phyloP scores from a whole-genome alignment of 1,140 invertebrate species.

The Scaptomyza montana region DNA sequence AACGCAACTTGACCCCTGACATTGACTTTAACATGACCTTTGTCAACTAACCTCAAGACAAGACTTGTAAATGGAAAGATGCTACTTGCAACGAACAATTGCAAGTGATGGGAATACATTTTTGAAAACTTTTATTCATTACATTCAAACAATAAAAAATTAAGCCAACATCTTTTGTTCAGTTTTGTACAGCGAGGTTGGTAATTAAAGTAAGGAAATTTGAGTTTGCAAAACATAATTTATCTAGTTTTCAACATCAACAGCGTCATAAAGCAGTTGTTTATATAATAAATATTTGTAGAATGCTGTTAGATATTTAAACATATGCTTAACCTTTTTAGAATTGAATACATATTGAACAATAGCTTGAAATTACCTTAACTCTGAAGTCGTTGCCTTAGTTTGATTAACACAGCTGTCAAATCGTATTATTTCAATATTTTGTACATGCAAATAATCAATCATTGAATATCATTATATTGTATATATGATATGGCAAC shows the following conservation, averaged over 20 bases:
- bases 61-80: constrained; percentile 1
- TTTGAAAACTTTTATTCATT: constrained; percentile 27
- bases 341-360: background rate
- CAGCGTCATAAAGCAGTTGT: background rate
- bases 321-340: constrained; percentile 3
- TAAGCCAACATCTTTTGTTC: constrained; percentile 10
- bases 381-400: background rate
- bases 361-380: constrained; percentile 7
- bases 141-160: constrained; percentile 1
- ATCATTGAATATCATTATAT: constrained; percentile 26
- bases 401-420: constrained; percentile 28
- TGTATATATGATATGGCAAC: too few relatives aligned
- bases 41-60: constrained; percentile 16
- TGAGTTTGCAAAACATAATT: background rate
- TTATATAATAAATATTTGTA: background rate
- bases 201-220: background rate
- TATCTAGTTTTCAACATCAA: too few relatives aligned
- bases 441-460: background rate
- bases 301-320: background rate
- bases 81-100: constrained; percentile 16
- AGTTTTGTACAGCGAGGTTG: constrained; percentile 10
- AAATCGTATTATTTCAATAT: constrained; percentile 1
- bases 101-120: constrained; percentile 30
- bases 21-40: constrained; percentile 48
- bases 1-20: constrained; percentile 28